phyloP scores from a whole-genome alignment of 1,140 invertebrate species.

The Sinonovacula constricta region DNA sequence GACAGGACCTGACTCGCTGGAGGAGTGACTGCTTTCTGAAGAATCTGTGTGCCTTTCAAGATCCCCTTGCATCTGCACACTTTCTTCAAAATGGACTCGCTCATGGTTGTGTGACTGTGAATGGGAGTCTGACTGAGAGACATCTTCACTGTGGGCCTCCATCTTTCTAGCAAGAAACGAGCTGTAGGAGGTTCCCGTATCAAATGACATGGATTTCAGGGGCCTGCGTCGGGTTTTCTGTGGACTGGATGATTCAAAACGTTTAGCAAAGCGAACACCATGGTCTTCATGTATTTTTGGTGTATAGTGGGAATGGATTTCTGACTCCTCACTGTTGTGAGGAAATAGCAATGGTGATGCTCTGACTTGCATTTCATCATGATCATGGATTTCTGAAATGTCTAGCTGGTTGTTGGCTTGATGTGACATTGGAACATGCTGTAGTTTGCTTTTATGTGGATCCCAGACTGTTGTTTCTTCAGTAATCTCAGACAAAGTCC shows the following conservation, averaged over 20 bases:
- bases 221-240: background rate
- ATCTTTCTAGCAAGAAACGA: constrained; percentile 18
- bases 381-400: background rate
- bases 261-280: background rate
- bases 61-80: background rate
- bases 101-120: constrained; percentile 25
- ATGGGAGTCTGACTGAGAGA: background rate
- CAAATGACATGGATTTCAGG: constrained; percentile 42
- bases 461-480: constrained; percentile 30
- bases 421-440: background rate
- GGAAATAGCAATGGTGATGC: background rate
- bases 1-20: background rate
- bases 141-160: constrained; percentile 5
- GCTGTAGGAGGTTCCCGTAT: background rate
- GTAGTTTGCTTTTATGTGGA: no score
- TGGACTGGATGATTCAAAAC: background rate
- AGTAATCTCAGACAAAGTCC: constrained; percentile 25
- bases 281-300: background rate
- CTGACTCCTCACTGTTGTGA: background rate
- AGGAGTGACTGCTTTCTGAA: background rate
- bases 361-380: background rate
- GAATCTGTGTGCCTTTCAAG: background rate
- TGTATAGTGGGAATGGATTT: background rate
- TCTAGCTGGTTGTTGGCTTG: background rate
- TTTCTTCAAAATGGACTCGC: background rate